Evolutionary conservation across 2,797 vertebrate genomes (phyloP).

Genomic region (Prionace glauca): DNA sequence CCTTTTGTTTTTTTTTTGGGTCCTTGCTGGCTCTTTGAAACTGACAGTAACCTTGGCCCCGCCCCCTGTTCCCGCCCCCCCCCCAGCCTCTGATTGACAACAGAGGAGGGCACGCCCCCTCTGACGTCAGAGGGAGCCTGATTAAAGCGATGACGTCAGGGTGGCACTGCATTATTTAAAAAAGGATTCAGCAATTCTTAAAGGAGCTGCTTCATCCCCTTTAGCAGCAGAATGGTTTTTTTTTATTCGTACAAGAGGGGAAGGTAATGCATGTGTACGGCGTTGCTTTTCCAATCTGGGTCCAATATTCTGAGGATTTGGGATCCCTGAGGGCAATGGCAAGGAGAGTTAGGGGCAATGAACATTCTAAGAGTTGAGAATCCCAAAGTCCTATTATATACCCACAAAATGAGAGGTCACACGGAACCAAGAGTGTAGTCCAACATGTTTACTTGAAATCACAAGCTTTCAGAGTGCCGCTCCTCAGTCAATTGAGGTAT

Average conservation of each 20-base stretch:
- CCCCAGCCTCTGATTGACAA: slow-evolving; percentile 23
- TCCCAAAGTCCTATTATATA: too few species aligned
- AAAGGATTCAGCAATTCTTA: too few species aligned
- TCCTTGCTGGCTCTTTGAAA: neutral
- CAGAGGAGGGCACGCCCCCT: neutral
- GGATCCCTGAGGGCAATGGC: neutral
- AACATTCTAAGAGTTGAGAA: neutral
- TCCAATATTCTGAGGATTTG: neutral
- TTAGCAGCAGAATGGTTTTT: too few species aligned
- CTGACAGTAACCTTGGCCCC: neutral
- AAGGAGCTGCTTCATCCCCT: too few species aligned
- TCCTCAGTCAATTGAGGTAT: too few species aligned
- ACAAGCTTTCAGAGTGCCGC: too few species aligned
- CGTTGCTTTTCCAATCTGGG: neutral
- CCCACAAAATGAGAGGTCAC: too few species aligned
- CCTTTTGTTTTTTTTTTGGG: neutral
- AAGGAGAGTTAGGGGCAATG: neutral
- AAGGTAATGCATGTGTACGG: neutral
- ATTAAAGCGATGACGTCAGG: neutral
- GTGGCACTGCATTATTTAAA: neutral
- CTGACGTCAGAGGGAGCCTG: neutral
- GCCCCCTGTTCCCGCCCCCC: neutral
- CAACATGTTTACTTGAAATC: too few species aligned
- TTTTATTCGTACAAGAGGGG: too few species aligned
- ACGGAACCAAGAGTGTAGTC: too few species aligned